phyloP scores from a whole-genome alignment of 2,113 vertebrate species.

The Alexandromys fortis region DNA sequence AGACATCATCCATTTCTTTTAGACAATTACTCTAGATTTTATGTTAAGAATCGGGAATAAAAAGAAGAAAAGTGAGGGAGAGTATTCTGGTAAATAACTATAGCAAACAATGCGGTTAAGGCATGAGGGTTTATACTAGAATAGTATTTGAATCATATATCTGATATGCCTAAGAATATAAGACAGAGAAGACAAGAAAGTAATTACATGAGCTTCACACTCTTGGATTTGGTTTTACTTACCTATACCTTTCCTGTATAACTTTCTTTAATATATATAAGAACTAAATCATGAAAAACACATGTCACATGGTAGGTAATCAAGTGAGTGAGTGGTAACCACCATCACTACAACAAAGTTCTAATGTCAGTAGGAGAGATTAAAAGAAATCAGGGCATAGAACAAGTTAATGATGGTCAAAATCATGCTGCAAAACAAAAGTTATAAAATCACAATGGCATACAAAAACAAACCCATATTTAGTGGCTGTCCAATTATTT shows the following conservation, averaged over 20 bases:
- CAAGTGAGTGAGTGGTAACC: background rate
- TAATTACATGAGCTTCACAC: slow-evolving; percentile 18
- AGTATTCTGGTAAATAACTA: slow-evolving; percentile 23
- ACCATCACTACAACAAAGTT: background rate
- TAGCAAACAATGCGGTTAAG: background rate
- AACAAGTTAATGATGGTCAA: background rate
- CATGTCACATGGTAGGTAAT: background rate
- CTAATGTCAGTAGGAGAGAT: background rate
- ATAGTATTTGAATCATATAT: background rate
- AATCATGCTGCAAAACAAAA: background rate
- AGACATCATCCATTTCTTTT: background rate
- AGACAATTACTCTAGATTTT: background rate
- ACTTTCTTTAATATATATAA: background rate
- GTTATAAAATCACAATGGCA: slow-evolving; percentile 9
- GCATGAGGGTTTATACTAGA: background rate
- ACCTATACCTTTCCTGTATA: background rate
- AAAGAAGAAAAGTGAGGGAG: background rate
- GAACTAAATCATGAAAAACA: background rate
- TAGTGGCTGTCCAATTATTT: background rate
- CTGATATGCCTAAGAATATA: background rate
- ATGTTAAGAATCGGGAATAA: background rate
- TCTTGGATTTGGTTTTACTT: background rate
- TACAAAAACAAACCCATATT: slow-evolving; percentile 15
- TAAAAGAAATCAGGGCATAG: background rate
- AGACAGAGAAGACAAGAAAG: slow-evolving; percentile 15